These are phyloP conservation scores for Polypterus senegalus DNA, from an alignment of 2,113 vertebrate genomes.

Conservation along the genomic window DNA sequence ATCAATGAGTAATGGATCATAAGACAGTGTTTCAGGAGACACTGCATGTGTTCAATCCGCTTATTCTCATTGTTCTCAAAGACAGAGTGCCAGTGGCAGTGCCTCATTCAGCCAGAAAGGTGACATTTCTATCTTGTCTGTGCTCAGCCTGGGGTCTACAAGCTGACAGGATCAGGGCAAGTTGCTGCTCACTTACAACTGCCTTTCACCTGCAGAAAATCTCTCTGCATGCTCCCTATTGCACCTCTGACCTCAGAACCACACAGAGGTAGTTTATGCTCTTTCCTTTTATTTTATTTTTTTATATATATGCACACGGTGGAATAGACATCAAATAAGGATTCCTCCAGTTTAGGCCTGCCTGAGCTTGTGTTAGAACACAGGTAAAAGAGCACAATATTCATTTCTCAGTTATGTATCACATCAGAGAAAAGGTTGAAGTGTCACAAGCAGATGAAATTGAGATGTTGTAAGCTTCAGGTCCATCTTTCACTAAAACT, in stretches of 20 bases:
- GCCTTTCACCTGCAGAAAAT: constrained; percentile 11
- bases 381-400: constrained; percentile 1
- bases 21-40: not conserved
- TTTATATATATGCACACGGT: not conserved
- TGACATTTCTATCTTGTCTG: constrained; percentile 19
- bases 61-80: constrained; percentile 19
- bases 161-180: constrained; percentile 16
- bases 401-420: constrained; percentile 1
- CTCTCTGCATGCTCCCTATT: constrained; percentile 1
- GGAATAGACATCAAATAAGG: constrained; percentile 8
- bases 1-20: constrained; percentile 4
- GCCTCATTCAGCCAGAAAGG: constrained; percentile 18
- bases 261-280: constrained; percentile 1
- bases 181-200: constrained; percentile 1
- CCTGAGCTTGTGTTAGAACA: constrained; percentile 5
- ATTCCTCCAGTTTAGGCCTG: not conserved
- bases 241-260: constrained; percentile 4
- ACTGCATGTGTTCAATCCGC: not conserved
- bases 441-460: constrained; percentile 1
- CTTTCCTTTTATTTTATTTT: not conserved
- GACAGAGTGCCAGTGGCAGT: constrained; percentile 20
- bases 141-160: not conserved
- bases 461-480: constrained; percentile 5
- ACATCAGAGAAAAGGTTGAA: constrained; percentile 7
- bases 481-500: not conserved